phyloP scores from a whole-genome alignment of 2,113 vertebrate species.

The Paradoxurus hermaphroditus region DNA sequence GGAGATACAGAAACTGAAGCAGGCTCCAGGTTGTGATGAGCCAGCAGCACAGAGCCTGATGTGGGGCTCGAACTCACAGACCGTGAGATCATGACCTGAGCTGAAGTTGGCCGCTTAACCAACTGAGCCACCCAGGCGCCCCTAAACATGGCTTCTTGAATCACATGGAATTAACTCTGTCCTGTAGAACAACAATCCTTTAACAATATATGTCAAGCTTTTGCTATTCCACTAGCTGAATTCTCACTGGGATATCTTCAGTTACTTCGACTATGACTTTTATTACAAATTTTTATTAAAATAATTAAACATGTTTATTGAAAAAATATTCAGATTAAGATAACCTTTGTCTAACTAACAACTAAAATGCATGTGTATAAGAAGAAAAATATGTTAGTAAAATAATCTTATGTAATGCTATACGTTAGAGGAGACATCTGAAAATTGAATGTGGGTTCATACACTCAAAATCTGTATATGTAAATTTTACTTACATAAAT shows the following conservation, averaged over 20 bases:
- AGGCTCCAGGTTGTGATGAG: too few species aligned
- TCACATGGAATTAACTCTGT: neutral
- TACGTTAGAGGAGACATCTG: neutral
- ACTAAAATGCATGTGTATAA: neutral
- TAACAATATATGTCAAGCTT: neutral
- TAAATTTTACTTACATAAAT: neutral
- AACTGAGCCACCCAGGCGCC: too few species aligned
- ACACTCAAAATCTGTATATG: neutral
- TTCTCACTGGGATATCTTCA: neutral
- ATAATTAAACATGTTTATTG: neutral
- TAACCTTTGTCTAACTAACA: neutral
- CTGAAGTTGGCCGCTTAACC: too few species aligned
- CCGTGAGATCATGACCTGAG: too few species aligned
- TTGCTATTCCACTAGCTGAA: neutral
- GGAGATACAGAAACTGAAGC: too few species aligned
- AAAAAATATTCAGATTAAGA: neutral
- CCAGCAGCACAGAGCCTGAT: too few species aligned
- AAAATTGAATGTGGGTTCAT: neutral
- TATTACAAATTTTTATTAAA: neutral
- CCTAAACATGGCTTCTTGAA: neutral
- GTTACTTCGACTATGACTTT: neutral
- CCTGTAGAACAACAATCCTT: neutral
- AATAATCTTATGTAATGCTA: neutral
- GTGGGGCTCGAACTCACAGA: too few species aligned
- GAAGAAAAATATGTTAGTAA: neutral